Evolutionary conservation across 2,797 vertebrate genomes (phyloP), one percentile per base, ranked within the genome.

Genomic region (Gorsachius magnificus): DNA sequence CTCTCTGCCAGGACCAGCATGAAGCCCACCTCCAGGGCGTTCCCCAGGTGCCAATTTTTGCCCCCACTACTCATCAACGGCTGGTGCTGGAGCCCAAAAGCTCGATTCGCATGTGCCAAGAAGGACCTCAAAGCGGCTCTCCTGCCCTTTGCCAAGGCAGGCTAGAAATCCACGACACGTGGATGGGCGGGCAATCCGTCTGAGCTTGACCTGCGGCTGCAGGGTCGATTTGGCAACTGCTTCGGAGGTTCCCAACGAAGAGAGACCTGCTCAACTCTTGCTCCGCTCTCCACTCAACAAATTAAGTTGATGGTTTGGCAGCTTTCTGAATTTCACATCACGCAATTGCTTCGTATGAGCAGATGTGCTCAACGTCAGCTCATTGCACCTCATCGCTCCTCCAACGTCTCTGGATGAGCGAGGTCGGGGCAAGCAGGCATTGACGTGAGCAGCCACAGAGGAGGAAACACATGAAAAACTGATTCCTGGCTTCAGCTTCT

Each of bases 21-120:
- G 0, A 46, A 48, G 24, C 10, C 24, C 54, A 54, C 13, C 24
- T 22, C 68, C 11, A 2, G 1, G 3, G 19, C 22, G 18, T 10
- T 45, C 51, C 38, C 9, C 11, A n/a, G 6, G 6, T 7, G 21
- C 29, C 41, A 33, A 1, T 35, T n/a, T 54, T 51, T 31, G 4
- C 24, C 17, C 46, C 51, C 46, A 8, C 20, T 25, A 20, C 41
- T 54, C 63, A 16, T 4, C 19, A 28, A 16, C 0, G 0, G 77
- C 33, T 35, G 54, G 9, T 38, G 48, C 76, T n/a, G 58, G 41
- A 54, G 38, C 16, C 76, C 83, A 18, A 75, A 60, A 57, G 7
- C 29, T 24, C 1, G 1, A 33, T 11, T 13, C 15, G 13, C 35
- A 11, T 0, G 2, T 0, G 2, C 29, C 2, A 1, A 74, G 50